These are phyloP conservation scores for Zoanthus sociatus DNA, from an alignment of 92 coral and sea anemone genomes.

Conservation along the genomic window DNA sequence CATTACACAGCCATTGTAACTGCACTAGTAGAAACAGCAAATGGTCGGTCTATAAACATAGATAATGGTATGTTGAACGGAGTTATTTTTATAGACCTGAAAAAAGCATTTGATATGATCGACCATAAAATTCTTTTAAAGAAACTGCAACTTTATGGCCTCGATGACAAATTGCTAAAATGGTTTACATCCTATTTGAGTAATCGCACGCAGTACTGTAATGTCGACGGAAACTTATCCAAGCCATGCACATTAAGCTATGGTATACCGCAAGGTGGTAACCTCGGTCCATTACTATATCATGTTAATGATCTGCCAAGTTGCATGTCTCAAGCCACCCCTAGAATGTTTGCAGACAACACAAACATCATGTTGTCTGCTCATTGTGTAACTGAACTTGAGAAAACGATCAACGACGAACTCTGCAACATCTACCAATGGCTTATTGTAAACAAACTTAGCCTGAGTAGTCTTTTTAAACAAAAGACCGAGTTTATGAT, in stretches of 20 bases:
- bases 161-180: background rate
- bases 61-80: background rate
- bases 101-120: background rate
- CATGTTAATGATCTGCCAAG: background rate
- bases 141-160: background rate
- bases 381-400: background rate
- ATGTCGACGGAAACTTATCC: background rate
- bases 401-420: background rate
- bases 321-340: background rate
- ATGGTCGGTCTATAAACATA: no score
- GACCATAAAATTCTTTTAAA: background rate
- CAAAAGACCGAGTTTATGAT: background rate
- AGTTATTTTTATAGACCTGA: background rate
- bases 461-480: background rate
- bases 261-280: constrained; percentile 1
- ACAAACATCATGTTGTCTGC: background rate
- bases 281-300: background rate
- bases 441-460: background rate
- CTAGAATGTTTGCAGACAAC: background rate
- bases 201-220: background rate
- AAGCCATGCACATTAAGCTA: background rate
- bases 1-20: no score
- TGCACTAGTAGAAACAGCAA: no score
- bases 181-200: background rate
- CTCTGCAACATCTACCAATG: background rate